Percentiles rank a stretch among this genome's conserved stretches.
phyloP scores from a whole-genome alignment of 2,797 vertebrate genomes.

The Adelosebastes latens region DNA sequence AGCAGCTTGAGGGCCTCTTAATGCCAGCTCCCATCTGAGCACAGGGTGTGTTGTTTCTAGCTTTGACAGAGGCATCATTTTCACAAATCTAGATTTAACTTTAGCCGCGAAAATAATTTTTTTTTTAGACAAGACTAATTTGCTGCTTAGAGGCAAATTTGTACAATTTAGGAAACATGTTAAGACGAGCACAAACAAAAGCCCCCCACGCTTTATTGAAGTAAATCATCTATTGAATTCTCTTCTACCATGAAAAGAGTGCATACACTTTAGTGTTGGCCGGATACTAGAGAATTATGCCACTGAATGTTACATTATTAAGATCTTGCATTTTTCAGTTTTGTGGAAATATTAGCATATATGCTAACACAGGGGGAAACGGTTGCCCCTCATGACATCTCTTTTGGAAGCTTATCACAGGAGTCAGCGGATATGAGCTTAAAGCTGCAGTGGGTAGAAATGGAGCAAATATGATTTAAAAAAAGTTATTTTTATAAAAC shows the following conservation, averaged over 20 bases:
- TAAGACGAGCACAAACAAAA: slow-evolving; percentile 34
- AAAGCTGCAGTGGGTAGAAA: too few relatives aligned
- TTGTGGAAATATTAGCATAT: slow-evolving; percentile 36
- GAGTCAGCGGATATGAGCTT: slow-evolving; percentile 22
- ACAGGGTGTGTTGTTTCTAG: slow-evolving; percentile 35
- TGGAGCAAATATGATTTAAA: too few relatives aligned
- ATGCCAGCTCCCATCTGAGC: slow-evolving; percentile 39
- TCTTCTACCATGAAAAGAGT: not conserved
- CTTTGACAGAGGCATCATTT: slow-evolving; percentile 40
- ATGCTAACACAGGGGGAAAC: slow-evolving; percentile 26
- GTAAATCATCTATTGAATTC: not conserved
- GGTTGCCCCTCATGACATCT: slow-evolving; percentile 8
- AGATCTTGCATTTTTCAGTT: slow-evolving; percentile 9
- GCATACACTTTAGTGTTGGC: not conserved
- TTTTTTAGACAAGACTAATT: slow-evolving; percentile 28
- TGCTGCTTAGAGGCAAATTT: slow-evolving; percentile 36
- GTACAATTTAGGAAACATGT: slow-evolving; percentile 29
- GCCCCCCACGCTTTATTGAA: not conserved
- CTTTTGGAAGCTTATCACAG: slow-evolving; percentile 25
- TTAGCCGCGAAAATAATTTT: slow-evolving; percentile 1
- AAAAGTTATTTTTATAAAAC: too few relatives aligned
- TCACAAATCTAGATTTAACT: slow-evolving; percentile 26
- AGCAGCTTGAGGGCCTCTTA: slow-evolving; percentile 53
- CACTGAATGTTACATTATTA: slow-evolving; percentile 33
- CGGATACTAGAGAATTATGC: slow-evolving; percentile 1